phyloP scores from a whole-genome alignment of 2,888 invertebrate genomes.

The Cerceris ruficornis region DNA sequence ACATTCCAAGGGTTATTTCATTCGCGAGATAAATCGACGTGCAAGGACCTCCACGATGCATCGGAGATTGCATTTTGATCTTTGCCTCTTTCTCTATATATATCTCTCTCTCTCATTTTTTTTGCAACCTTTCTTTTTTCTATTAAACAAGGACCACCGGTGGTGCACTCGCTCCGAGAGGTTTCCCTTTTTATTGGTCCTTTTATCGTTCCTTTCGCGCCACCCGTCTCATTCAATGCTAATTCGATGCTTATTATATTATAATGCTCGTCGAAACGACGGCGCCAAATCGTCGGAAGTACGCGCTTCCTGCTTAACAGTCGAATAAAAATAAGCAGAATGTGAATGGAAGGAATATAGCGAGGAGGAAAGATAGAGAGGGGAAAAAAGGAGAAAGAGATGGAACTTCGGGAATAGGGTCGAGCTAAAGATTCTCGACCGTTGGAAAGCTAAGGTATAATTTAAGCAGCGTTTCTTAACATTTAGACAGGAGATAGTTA shows the following conservation, averaged over 20 bases:
- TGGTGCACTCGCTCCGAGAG: slow-evolving; percentile 54
- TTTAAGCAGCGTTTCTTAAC: too few relatives aligned
- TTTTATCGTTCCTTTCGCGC: slow-evolving; percentile 66
- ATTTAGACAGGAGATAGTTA: too few relatives aligned
- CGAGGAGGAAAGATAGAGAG: neutral
- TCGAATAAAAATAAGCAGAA: slow-evolving; percentile 4
- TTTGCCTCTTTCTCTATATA: neutral
- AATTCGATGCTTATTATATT: slow-evolving; percentile 81
- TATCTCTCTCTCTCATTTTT: neutral
- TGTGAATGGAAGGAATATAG: neutral
- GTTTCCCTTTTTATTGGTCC: slow-evolving; percentile 43
- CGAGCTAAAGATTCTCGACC: too few relatives aligned
- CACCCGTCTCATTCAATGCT: slow-evolving; percentile 81
- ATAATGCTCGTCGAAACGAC: slow-evolving; percentile 75
- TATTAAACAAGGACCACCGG: slow-evolving; percentile 65
- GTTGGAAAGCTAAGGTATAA: too few relatives aligned
- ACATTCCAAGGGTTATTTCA: neutral
- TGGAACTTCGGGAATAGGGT: neutral
- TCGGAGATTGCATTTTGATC: neutral
- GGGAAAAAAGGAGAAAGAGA: neutral
- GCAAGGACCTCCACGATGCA: neutral
- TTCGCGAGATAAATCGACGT: too few relatives aligned
- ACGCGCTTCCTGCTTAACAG: slow-evolving; percentile 64
- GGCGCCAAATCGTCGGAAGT: slow-evolving; percentile 65
- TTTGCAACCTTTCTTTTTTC: slow-evolving; percentile 4